Conservation (phyloP, 2,888 invertebrate genomes). For the Pachycephus smyrnensis region DNA sequence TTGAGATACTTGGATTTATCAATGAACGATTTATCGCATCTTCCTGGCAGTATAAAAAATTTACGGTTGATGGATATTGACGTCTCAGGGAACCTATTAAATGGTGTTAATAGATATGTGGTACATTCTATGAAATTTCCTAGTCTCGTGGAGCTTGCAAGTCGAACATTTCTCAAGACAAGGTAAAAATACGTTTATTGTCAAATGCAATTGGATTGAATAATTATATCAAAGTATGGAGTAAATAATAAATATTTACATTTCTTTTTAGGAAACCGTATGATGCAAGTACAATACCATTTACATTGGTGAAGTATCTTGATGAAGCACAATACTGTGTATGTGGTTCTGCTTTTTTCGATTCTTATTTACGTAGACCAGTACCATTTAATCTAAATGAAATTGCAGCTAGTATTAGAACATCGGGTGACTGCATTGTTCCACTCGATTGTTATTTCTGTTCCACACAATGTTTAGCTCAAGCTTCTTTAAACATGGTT, state of each 20-base stretch:
- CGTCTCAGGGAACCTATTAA: constrained; percentile 72
- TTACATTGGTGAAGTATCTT: constrained; percentile 72
- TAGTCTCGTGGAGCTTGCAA: constrained; percentile 71
- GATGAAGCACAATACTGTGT: constrained; percentile 74
- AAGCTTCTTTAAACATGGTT: neutral
- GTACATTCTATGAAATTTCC: constrained; percentile 63
- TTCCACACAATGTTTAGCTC: constrained; percentile 68
- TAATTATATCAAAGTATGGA: neutral
- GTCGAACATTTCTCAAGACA: constrained; percentile 69
- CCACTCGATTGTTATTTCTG: constrained; percentile 75
- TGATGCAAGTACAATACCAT: constrained; percentile 71
- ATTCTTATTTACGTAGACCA: constrained; percentile 37
- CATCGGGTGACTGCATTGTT: constrained; percentile 61
- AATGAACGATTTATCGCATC: constrained; percentile 69
- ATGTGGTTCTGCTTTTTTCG: constrained; percentile 71
- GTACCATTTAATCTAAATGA: constrained; percentile 35
- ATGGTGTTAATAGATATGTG: constrained; percentile 37
- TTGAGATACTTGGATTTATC: constrained; percentile 71
- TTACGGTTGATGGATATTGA: constrained; percentile 71
- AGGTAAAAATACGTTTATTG: constrained; percentile 40
- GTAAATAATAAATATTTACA: neutral
- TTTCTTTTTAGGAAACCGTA: constrained; percentile 68
- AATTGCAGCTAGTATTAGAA: constrained; percentile 43
- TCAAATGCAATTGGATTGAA: neutral
- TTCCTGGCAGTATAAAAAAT: constrained; percentile 74